Percentiles rank a stretch among this genome's conserved stretches.
Evolutionary conservation across 2,888 invertebrate genomes (phyloP).

Genomic region (Embidobia sp.): DNA sequence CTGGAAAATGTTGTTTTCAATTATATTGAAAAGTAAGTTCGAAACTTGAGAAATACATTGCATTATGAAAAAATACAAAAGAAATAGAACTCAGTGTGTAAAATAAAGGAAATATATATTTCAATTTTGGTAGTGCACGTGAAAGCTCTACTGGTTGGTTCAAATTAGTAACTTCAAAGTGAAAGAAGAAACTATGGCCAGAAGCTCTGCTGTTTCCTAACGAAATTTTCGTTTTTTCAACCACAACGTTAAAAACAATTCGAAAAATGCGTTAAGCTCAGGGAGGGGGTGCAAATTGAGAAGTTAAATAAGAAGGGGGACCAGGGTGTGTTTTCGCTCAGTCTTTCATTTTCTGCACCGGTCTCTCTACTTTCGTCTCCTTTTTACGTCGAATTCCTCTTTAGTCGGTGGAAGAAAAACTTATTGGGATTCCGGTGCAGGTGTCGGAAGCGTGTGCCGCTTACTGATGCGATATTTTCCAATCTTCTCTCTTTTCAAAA

Average conservation of each 20-base stretch:
- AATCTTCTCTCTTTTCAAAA: conserved; percentile 61
- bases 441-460: conserved; percentile 76
- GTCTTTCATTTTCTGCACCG: conserved; percentile 39
- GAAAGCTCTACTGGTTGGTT: too few species aligned
- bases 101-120: too few species aligned
- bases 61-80: too few species aligned
- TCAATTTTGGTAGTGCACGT: too few species aligned
- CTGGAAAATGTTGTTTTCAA: too few species aligned
- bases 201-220: too few species aligned
- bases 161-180: too few species aligned
- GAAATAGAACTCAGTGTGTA: too few species aligned
- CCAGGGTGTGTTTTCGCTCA: conserved; percentile 51
- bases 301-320: conserved; percentile 46
- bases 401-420: conserved; percentile 71
- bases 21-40: too few species aligned
- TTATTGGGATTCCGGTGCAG: conserved; percentile 78
- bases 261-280: conserved; percentile 12
- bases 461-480: conserved; percentile 71
- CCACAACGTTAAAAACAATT: conserved; percentile 17
- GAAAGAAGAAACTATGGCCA: too few species aligned
- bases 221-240: too few species aligned
- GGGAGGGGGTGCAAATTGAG: conserved; percentile 34
- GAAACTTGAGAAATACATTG: too few species aligned
- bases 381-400: conserved; percentile 44
- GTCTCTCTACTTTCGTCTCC: conserved; percentile 32